Conservation (phyloP, 2,113 vertebrate species). For the Silurus glanis region DNA sequence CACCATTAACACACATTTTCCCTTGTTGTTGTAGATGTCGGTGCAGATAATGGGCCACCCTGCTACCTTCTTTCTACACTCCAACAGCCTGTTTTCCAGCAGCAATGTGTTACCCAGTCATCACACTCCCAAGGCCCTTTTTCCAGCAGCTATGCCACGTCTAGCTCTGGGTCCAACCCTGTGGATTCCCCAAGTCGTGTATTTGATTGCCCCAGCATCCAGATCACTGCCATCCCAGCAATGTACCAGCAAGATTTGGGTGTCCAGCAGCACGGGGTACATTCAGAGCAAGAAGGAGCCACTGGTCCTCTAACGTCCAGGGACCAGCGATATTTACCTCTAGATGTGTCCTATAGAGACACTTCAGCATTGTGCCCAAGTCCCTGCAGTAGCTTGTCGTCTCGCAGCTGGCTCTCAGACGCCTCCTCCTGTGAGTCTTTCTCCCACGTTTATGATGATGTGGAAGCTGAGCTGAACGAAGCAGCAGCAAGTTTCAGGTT, state of each 20-base stretch:
- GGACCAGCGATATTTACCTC: slow-evolving; percentile 89
- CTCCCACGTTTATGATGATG: slow-evolving; percentile 87
- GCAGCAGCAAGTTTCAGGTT: slow-evolving; percentile 82
- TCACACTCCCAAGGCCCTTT: slow-evolving; percentile 74
- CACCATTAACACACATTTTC: neutral
- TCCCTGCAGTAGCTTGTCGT: slow-evolving; percentile 75
- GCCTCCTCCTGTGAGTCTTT: slow-evolving; percentile 94
- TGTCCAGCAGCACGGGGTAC: slow-evolving; percentile 26
- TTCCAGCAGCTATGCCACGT: slow-evolving; percentile 67
- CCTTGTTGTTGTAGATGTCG: slow-evolving; percentile 71
- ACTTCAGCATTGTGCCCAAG: slow-evolving; percentile 65
- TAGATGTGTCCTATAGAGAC: slow-evolving; percentile 87
- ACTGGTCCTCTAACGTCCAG: slow-evolving; percentile 60
- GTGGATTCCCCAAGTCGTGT: slow-evolving; percentile 79
- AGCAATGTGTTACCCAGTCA: slow-evolving; percentile 60
- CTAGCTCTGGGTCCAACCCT: slow-evolving; percentile 74
- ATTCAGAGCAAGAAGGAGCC: slow-evolving; percentile 49
- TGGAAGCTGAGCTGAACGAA: slow-evolving; percentile 86
- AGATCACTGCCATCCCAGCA: slow-evolving; percentile 88
- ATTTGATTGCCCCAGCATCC: slow-evolving; percentile 95
- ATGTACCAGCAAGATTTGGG: slow-evolving; percentile 59
- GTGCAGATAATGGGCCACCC: slow-evolving; percentile 77
- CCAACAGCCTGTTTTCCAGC: slow-evolving; percentile 67
- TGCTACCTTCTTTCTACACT: slow-evolving; percentile 81
- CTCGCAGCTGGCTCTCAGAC: slow-evolving; percentile 75